Percentiles rank a stretch among this genome's conserved stretches.
phyloP scores from a whole-genome alignment of 2,113 vertebrate genomes.

The Embiotoca jacksoni region DNA sequence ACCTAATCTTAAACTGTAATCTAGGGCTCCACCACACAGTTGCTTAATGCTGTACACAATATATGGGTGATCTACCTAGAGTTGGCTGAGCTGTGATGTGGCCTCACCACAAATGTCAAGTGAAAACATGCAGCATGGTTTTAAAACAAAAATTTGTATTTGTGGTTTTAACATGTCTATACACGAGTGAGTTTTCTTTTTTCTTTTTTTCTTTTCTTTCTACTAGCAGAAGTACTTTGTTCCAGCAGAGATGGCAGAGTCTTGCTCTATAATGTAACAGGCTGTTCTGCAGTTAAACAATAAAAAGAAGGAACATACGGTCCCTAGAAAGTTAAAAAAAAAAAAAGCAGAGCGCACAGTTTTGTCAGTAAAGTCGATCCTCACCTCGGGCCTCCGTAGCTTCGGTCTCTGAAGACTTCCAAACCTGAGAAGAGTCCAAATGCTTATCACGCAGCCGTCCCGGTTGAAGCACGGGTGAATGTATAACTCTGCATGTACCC shows the following conservation, averaged over 20 bases:
- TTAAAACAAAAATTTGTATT: neutral
- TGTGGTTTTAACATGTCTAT: neutral
- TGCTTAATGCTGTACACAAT: too few species aligned
- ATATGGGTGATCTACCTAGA: too few species aligned
- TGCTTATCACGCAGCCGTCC: neutral
- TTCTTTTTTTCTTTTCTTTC: too few species aligned
- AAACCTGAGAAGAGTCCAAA: neutral
- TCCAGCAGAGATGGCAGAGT: too few species aligned
- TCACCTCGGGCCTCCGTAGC: slow-evolving; percentile 31
- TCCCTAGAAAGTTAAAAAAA: neutral
- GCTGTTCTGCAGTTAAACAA: too few species aligned
- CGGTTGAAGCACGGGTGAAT: slow-evolving; percentile 24
- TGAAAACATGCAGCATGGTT: too few species aligned
- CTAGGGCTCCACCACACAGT: too few species aligned
- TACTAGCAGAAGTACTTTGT: neutral
- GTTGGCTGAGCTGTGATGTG: too few species aligned
- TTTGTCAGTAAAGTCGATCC: neutral
- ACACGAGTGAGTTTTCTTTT: too few species aligned
- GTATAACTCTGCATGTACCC: slow-evolving; percentile 26
- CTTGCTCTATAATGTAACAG: neutral
- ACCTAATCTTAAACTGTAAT: too few species aligned
- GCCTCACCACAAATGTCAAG: too few species aligned
- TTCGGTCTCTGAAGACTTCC: neutral
- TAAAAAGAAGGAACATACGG: neutral
- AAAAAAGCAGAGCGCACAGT: too few species aligned